Evolutionary conservation across 2,888 invertebrate species (phyloP).

Genomic region (Callimorpha dominula): DNA sequence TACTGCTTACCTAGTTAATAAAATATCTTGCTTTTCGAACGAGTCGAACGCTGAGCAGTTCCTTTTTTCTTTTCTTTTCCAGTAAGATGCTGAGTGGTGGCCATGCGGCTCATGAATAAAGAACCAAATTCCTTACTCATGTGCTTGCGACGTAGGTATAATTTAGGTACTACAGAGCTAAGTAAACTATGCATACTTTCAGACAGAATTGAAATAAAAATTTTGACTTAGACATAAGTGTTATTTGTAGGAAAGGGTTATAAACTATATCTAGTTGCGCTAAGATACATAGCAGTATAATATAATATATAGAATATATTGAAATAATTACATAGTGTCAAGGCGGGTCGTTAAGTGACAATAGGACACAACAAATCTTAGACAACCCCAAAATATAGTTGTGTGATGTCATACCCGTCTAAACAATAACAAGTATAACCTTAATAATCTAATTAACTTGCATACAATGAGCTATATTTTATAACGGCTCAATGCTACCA

Average conservation of each 20-base stretch:
- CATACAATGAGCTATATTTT: constrained; percentile 54
- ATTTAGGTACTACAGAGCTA: too few relatives aligned
- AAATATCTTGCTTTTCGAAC: not conserved
- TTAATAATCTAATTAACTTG: constrained; percentile 47
- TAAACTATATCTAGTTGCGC: not conserved
- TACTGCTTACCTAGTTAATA: not conserved
- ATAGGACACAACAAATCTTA: constrained; percentile 17
- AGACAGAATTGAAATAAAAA: not conserved
- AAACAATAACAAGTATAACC: constrained; percentile 49
- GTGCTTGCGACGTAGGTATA: too few relatives aligned
- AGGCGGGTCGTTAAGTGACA: constrained; percentile 2
- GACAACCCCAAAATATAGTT: constrained; percentile 29
- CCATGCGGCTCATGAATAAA: too few relatives aligned
- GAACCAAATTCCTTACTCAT: too few relatives aligned
- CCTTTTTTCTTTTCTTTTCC: not conserved
- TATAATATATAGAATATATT: not conserved
- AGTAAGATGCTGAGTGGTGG: too few relatives aligned
- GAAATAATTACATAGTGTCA: not conserved
- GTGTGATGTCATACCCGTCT: constrained; percentile 44
- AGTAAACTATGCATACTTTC: not conserved
- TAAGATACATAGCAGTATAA: not conserved
- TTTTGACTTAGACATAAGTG: not conserved
- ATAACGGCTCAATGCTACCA: constrained; percentile 39
- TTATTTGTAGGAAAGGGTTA: not conserved
- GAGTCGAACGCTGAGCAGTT: not conserved